These are phyloP conservation scores for Cheilosia urbana DNA, from an alignment of 2,888 invertebrate species.

Conservation along the genomic window DNA sequence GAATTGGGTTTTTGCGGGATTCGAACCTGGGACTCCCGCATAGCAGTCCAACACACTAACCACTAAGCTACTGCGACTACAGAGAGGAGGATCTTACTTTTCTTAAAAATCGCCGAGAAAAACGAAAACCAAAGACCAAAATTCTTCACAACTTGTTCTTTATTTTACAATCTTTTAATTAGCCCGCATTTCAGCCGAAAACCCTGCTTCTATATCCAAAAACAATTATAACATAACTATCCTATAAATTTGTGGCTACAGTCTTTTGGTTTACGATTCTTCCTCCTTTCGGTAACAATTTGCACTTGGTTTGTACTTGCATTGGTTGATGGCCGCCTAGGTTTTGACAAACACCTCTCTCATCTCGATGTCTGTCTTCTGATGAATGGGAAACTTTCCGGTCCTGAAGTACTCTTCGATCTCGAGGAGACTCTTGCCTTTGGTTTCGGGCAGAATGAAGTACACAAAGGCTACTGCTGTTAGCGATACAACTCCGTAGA, in stretches of 20 bases:
- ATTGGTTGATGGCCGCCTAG: conserved; percentile 29
- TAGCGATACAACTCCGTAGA: conserved; percentile 87
- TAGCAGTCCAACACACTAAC: too few species aligned
- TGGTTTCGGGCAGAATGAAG: conserved; percentile 88
- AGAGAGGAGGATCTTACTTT: background rate
- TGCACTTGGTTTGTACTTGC: conserved; percentile 11
- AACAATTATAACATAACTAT: conserved; percentile 36
- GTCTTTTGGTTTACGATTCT: conserved; percentile 66
- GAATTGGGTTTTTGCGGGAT: too few species aligned
- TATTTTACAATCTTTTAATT: conserved; percentile 19
- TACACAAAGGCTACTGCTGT: conserved; percentile 87
- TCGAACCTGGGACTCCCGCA: too few species aligned
- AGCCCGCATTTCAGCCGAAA: background rate
- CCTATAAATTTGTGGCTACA: conserved; percentile 61
- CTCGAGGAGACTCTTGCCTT: conserved; percentile 88
- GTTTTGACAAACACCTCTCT: conserved; percentile 79
- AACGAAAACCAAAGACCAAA: background rate
- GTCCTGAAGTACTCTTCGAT: conserved; percentile 86
- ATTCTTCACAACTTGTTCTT: conserved; percentile 44
- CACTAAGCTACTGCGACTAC: too few species aligned
- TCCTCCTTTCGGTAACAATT: conserved; percentile 22
- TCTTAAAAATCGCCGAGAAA: background rate
- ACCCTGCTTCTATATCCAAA: conserved; percentile 3
- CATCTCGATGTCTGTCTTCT: conserved; percentile 77
- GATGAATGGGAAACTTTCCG: conserved; percentile 74